Conservation (phyloP, 2,888 invertebrate genomes). For the Nectonema munidae region DNA sequence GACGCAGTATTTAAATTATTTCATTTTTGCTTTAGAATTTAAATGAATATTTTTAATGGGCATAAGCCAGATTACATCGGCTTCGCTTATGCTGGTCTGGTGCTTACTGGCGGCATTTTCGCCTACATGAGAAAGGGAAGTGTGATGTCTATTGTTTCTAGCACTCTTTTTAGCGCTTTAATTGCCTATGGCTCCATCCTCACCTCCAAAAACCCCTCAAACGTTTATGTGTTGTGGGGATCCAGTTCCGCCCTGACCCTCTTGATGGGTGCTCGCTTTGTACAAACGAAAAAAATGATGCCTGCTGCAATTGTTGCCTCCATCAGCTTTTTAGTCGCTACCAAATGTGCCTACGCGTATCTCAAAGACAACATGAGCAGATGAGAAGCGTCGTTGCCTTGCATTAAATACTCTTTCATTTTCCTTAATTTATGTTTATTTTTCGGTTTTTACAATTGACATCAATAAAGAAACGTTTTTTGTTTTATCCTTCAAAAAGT, state of each 20-base stretch:
- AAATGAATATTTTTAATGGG: slow-evolving; percentile 1
- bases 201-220: slow-evolving; percentile 2
- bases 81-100: slow-evolving; percentile 8
- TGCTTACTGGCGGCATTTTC: slow-evolving; percentile 1
- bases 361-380: too few relatives aligned
- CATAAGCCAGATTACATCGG: slow-evolving; percentile 1
- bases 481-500: too few relatives aligned
- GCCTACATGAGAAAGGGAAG: slow-evolving; percentile 9
- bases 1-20: too few relatives aligned
- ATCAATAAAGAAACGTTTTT: too few relatives aligned
- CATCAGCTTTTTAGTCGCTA: slow-evolving; percentile 1
- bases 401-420: too few relatives aligned
- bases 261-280: slow-evolving; percentile 9
- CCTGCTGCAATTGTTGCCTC: slow-evolving; percentile 8
- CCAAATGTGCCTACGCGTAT: too few relatives aligned
- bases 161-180: slow-evolving; percentile 2
- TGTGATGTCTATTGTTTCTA: neutral
- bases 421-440: too few relatives aligned
- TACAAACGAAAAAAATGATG: slow-evolving; percentile 6
- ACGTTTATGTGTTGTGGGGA: slow-evolving; percentile 1
- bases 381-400: too few relatives aligned
- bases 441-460: too few relatives aligned
- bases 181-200: slow-evolving; percentile 6
- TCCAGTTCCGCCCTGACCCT: neutral
- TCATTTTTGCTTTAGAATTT: too few relatives aligned